Conservation (phyloP, 1,140 invertebrate species). For the Micrasema longulum region DNA sequence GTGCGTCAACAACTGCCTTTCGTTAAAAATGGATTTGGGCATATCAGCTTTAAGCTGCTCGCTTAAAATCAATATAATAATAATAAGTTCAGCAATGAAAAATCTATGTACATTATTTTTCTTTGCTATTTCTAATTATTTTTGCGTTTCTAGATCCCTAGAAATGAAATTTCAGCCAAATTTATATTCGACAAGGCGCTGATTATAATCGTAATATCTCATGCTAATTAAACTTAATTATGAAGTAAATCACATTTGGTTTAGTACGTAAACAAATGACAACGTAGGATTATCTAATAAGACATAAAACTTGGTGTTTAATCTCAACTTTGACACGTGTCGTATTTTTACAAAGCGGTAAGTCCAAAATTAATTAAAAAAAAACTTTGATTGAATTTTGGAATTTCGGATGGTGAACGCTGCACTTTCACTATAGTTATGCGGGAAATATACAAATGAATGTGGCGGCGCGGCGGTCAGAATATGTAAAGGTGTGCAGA, state of each 20-base stretch:
- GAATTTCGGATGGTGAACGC: no score
- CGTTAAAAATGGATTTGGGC: no score
- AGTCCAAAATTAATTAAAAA: no score
- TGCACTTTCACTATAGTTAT: no score
- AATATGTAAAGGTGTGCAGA: no score
- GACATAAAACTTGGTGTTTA: conserved; percentile 21
- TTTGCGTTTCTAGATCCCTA: background rate
- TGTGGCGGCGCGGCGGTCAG: no score
- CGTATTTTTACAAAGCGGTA: no score
- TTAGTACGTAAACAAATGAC: conserved; percentile 18
- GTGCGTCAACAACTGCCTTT: no score
- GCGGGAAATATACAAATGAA: no score
- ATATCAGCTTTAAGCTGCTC: no score
- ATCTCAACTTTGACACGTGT: conserved; percentile 24
- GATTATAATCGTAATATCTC: conserved; percentile 32
- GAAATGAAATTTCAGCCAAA: conserved; percentile 17
- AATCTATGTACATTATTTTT: background rate
- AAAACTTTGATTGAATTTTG: no score
- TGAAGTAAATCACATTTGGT: conserved; percentile 25
- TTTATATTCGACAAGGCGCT: background rate
- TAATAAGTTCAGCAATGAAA: background rate
- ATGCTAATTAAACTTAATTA: conserved; percentile 15
- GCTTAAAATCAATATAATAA: no score
- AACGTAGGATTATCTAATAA: conserved; percentile 27
- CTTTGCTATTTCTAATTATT: background rate